phyloP scores from a whole-genome alignment of 2,113 vertebrate species.

The Corythaixoides concolor region DNA sequence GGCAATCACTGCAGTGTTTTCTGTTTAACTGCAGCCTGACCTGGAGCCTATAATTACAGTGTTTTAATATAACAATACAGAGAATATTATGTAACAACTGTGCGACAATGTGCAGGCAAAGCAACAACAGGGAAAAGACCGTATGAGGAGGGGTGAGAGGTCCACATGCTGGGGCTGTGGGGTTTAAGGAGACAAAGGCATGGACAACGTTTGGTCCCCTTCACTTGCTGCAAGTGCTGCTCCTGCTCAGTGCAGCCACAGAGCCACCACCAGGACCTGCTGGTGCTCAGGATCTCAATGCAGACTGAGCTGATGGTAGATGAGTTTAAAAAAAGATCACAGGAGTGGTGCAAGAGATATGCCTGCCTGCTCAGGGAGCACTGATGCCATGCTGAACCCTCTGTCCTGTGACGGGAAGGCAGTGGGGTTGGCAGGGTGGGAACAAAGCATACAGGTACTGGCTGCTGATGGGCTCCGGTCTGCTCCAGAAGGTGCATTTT shows the following conservation, averaged over 20 bases:
- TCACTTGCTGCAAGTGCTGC: neutral
- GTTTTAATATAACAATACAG: neutral
- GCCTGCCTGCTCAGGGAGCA: neutral
- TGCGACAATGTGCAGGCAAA: neutral
- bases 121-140: neutral
- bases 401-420: neutral
- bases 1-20: neutral
- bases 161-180: rapidly evolving
- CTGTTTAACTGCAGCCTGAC: neutral
- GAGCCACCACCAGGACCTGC: rapidly evolving
- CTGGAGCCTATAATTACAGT: neutral
- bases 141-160: neutral
- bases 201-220: rapidly evolving
- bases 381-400: neutral
- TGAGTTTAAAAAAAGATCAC: neutral
- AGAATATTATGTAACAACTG: neutral
- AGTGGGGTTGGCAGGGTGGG: rapidly evolving
- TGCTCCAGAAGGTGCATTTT: neutral
- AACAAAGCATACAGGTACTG: rapidly evolving
- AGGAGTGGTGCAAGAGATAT: neutral
- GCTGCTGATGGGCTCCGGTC: neutral
- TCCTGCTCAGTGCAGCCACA: rapidly evolving
- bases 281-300: rapidly evolving
- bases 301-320: rapidly evolving
- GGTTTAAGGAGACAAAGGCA: neutral